These are phyloP conservation scores for Aeoliscus strigatus DNA, from an alignment of 2,797 vertebrate genomes.

Conservation along the genomic window DNA sequence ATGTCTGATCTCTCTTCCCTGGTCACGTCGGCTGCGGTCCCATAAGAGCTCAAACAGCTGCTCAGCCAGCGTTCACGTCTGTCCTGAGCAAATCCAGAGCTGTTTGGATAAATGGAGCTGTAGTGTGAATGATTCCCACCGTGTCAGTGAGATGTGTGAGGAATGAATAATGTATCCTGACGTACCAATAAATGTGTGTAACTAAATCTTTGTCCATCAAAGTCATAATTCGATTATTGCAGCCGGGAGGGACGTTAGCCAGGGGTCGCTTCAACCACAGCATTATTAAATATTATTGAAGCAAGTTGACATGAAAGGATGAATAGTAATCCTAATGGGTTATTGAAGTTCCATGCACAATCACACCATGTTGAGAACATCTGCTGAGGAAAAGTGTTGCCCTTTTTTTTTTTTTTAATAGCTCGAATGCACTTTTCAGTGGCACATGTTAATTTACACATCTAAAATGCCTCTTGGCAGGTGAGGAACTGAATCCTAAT, in stretches of 20 bases:
- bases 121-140: slow-evolving; percentile 16
- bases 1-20: slow-evolving; percentile 23
- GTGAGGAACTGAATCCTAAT: slow-evolving; percentile 20
- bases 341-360: too few species aligned
- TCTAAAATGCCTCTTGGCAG: slow-evolving; percentile 32
- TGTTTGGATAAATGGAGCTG: slow-evolving; percentile 5
- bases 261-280: slow-evolving; percentile 10
- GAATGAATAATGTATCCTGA: too few species aligned
- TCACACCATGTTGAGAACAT: too few species aligned
- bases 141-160: not conserved
- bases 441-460: slow-evolving; percentile 15
- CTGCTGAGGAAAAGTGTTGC: too few species aligned
- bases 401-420: too few species aligned
- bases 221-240: slow-evolving; percentile 16
- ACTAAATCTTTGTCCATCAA: slow-evolving; percentile 14
- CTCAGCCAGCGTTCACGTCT: slow-evolving; percentile 17
- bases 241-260: slow-evolving; percentile 18
- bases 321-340: too few species aligned
- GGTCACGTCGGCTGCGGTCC: slow-evolving; percentile 15
- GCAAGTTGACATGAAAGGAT: slow-evolving; percentile 21
- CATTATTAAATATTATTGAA: slow-evolving; percentile 8
- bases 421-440: too few species aligned
- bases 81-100: slow-evolving; percentile 33
- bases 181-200: slow-evolving; percentile 11
- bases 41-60: slow-evolving; percentile 37